Evolutionary conservation across 2,888 invertebrate genomes (phyloP), one percentile per base, ranked within the genome.

Genomic region (Andrena hattorfiana): DNA sequence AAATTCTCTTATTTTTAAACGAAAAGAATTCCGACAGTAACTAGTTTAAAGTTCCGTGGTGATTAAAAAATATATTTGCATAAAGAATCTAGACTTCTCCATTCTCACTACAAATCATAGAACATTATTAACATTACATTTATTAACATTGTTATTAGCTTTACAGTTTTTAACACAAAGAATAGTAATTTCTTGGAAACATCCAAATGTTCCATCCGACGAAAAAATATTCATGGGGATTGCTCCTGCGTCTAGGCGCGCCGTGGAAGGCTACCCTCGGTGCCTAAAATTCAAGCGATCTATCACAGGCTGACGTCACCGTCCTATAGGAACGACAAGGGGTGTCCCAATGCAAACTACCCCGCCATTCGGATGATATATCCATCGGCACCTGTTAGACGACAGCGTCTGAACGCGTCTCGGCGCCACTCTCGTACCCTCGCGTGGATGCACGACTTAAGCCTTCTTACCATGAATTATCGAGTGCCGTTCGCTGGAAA

Each of bases 321-420:
- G 64, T 87, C 83, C 83, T 81, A 78, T 83, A 85, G 85, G 74
- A 76, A 77, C 83, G 88, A 87, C 82, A 79, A 77, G 82, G 87
- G 86, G 82, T 68, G 85, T 83, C 75, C 81, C 86, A 75, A 83
- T 85, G 89, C 89, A 89, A 90, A 89, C 90, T 88, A 90, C 87
- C 89, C 87, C 83, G 69, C 60, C 83, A 80, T 89, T 86, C 85
- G 85, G 88, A 90, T 91, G 91, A 92, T 92, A 90, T 90, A 92
- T 92, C 89, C 84, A 92, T 92, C 89, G 89, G 90, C 91, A 91
- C 90, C 92, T 91, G 91, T 91, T 91, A 92, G 90, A 89, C 89
- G 91, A 91, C 90, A 89, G 88, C 87, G 83, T 88, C 88, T 89
- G 88, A 88, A 82, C 86, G 88, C 85, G 79, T 74, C 85, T 54